Percentiles rank a stretch among this genome's conserved stretches.
These are phyloP conservation scores for Ichneumon xanthorius DNA, from an alignment of 2,888 invertebrate genomes.

Conservation along the genomic window DNA sequence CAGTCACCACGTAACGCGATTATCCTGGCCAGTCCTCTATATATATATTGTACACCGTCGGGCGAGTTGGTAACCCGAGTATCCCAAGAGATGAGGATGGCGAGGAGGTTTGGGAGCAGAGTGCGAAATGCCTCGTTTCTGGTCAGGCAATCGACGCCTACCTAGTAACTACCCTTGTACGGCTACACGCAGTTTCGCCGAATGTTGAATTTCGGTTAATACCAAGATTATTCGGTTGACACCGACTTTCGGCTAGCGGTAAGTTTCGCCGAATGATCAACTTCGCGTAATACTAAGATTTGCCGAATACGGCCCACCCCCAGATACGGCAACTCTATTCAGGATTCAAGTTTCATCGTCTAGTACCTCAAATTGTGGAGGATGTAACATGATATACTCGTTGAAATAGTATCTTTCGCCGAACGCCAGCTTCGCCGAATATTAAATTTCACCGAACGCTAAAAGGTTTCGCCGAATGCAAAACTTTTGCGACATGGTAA, in stretches of 20 bases:
- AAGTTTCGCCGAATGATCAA: not conserved
- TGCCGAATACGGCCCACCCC: not conserved
- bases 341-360: no score
- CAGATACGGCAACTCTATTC: no score
- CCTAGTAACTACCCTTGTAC: conserved; percentile 12
- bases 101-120: conserved; percentile 34
- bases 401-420: not conserved
- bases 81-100: conserved; percentile 72
- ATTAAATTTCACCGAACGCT: no score
- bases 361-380: no score
- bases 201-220: not conserved
- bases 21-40: conserved; percentile 74
- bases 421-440: no score
- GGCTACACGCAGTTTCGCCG: conserved; percentile 6
- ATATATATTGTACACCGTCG: conserved; percentile 17
- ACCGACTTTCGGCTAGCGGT: no score
- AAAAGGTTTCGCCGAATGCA: not conserved
- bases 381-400: no score
- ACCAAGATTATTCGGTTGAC: no score
- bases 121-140: conserved; percentile 55
- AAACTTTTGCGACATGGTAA: not conserved
- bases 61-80: conserved; percentile 73
- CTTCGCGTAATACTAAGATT: not conserved
- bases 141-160: conserved; percentile 54
- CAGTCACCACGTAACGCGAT: conserved; percentile 83